Evolutionary conservation across 2,113 vertebrate species (phyloP), one percentile per base, ranked within the genome.

Genomic region (Stigmatopora argus): DNA sequence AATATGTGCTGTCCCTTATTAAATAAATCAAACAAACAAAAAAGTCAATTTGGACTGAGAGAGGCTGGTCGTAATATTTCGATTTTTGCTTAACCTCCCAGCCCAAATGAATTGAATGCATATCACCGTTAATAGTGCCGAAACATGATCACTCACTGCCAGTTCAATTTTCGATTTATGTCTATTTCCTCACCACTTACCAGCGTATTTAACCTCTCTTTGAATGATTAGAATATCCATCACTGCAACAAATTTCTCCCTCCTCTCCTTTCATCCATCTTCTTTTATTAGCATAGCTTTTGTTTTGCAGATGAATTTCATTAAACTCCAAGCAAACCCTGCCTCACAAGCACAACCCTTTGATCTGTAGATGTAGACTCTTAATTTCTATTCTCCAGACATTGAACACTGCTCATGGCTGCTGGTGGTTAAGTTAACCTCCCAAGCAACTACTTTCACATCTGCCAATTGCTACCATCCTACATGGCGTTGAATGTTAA

Each of bases 361-460:
- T 90, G 90, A 91, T 90, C 85, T 88, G 72, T 57, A 79, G 86
- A 82, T 62, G 66, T 66, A 86, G 83, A 79, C 79, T 84, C 82
- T 88, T 90, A 83, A 90, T 89, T 87, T 83, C 73, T 86, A 89
- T 90, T 89, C 89, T 90, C 71, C 84, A 89, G 87, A 90, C 86
- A 85, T 89, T 86, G 88, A 85, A 89, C 85, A 85, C 80, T 75
- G 80, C 65, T 64, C 82, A 82, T 70, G 75, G 82, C 85, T 85
- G 77, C 80, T 72, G 80, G 72, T 51, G 85, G 83, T 75, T 77
- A 47, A 74, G 73, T 77, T 74, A 83, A 79, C 71, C 80, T 74
- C 77, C 81, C 75, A 70, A 80, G 68, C 78, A 69, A 71, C 64
- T 72, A 76, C 83, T 80, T 82, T 72, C 78, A 78, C 79, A 66